Base-by-base conservation (phyloP, 2,888 invertebrate genomes). In the Polymixis flavicincta region DNA sequence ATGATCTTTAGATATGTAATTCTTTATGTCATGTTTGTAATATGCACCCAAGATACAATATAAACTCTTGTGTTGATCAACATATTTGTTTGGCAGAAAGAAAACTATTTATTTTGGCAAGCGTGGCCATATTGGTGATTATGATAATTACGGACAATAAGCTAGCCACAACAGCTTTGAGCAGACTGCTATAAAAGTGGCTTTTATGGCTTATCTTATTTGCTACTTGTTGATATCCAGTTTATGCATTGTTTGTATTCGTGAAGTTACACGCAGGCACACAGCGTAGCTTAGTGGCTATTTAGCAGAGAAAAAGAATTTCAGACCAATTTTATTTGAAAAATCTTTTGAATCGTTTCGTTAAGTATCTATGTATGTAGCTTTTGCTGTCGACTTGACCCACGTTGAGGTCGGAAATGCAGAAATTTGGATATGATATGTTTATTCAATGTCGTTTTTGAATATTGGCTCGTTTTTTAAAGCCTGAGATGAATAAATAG, bases 231-330 rank as follows among this genome's bases (percentile, higher is more conserved):
- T 76, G 76, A 76, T 79, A 45, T 45, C 13, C 32, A 25, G 71
- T 79, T 79, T 37, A 52, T 79, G 59, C 22, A 48, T 79, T 79
- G 45, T 79, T 76, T 79, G 52, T 76, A 14, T 70, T 78, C 17
- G 42, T 71, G 22, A 42, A 2, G 22, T 32, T 59, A 45, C 17
- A 17, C 17, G 22, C 2, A 42, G 25, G 13, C 17, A 17, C 17
- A 25, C 2, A 42, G 25, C 13, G 13, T 22, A 32, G 42, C 17
- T 28, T 55, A 22, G 28, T 28, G 4, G 19, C 7, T n/a, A 11
- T 37, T 45, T 25, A 25, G 19, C 2, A 45, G 9, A 22, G 2
- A 13, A 37, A 28, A 6, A n/a, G 17, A 32, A 32, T 25, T 71
- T 7, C 4, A 13, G 0, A 28, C 7, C 13, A 45, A 11, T 63